Conservation (phyloP, 2,797 vertebrate genomes). For the Pantherophis alleghaniensis region DNA sequence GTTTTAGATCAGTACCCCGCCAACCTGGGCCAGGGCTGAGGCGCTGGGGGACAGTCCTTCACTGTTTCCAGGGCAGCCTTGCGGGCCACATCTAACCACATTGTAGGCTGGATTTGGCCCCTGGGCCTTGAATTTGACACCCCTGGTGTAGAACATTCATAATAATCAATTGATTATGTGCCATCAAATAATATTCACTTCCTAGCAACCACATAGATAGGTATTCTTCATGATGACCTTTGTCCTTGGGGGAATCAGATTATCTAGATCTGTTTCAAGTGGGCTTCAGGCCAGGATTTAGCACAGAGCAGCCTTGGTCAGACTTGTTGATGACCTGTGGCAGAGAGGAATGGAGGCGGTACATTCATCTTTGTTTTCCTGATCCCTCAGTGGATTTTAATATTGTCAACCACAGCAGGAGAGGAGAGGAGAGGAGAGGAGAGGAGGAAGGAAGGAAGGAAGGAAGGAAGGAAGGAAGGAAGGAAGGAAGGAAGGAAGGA, state of each 20-base stretch:
- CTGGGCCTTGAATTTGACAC: too few relatives aligned
- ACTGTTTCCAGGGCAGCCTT: too few relatives aligned
- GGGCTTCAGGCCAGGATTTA: background rate
- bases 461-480: too few relatives aligned
- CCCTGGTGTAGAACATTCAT: background rate
- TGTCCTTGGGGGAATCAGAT: background rate
- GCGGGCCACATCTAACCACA: too few relatives aligned
- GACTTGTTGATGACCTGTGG: background rate
- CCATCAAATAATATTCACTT: background rate
- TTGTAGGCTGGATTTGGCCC: too few relatives aligned
- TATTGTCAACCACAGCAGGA: background rate
- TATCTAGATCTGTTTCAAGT: background rate
- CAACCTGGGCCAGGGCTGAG: too few relatives aligned
- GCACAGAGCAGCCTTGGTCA: background rate
- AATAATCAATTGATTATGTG: background rate
- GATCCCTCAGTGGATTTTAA: background rate
- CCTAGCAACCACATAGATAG: background rate
- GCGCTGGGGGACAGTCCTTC: too few relatives aligned
- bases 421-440: too few relatives aligned
- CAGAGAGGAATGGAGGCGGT: background rate
- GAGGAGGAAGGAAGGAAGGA: too few relatives aligned
- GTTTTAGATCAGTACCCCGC: too few relatives aligned
- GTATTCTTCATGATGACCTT: background rate
- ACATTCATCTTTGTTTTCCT: background rate
- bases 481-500: too few relatives aligned